Evolutionary conservation across 2,888 invertebrate species (phyloP).

Genomic region (Aporophyla nigra): DNA sequence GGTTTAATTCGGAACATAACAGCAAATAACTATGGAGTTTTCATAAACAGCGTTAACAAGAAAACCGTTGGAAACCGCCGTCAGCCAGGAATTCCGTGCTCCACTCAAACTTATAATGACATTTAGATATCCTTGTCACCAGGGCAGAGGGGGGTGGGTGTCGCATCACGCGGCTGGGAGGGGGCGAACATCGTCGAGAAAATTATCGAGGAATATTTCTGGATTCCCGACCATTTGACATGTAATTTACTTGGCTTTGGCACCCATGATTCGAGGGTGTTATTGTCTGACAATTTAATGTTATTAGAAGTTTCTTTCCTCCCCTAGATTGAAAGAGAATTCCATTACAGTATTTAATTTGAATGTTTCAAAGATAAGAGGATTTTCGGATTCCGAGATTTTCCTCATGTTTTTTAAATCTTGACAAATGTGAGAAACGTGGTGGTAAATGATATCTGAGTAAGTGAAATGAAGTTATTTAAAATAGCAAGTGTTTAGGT

Average conservation of each 20-base stretch:
- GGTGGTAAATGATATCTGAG: constrained; percentile 55
- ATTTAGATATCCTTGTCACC: constrained; percentile 89
- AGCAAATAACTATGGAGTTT: constrained; percentile 70
- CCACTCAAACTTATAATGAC: constrained; percentile 89
- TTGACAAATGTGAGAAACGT: constrained; percentile 73
- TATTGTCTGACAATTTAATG: constrained; percentile 85
- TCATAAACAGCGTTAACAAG: constrained; percentile 78
- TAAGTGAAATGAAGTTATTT: constrained; percentile 39
- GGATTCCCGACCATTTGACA: constrained; percentile 87
- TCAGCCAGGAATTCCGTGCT: constrained; percentile 79
- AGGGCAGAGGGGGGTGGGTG: constrained; percentile 61
- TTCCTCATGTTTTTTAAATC: constrained; percentile 74
- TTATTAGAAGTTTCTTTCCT: constrained; percentile 76
- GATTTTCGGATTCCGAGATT: constrained; percentile 66
- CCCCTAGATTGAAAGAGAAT: constrained; percentile 74
- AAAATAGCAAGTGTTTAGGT: constrained; percentile 23
- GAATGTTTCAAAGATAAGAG: constrained; percentile 79
- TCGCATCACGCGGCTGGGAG: constrained; percentile 71
- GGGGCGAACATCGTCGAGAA: constrained; percentile 55
- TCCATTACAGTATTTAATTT: constrained; percentile 82
- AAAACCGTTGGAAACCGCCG: constrained; percentile 77
- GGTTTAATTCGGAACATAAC: constrained; percentile 37
- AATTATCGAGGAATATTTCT: constrained; percentile 83
- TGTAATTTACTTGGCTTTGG: constrained; percentile 84
- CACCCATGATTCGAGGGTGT: constrained; percentile 82